Evolutionary conservation across 2,797 vertebrate species (phyloP), one percentile per base, ranked within the genome.

Genomic region (Lagodon rhomboides): DNA sequence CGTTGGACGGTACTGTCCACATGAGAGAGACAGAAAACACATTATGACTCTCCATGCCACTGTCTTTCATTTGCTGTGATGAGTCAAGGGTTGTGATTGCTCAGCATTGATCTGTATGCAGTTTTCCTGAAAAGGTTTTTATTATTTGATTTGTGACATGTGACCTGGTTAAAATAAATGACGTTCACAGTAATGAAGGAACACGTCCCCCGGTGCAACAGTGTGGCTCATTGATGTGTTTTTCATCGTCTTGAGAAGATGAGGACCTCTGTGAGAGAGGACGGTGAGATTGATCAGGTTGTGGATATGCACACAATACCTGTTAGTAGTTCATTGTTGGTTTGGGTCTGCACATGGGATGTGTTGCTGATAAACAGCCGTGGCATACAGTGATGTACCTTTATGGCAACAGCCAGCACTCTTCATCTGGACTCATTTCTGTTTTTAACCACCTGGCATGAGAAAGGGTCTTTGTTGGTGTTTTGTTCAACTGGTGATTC

Each of bases 401-500:
- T 73, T 1, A 23, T 68, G 7, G 53, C 2, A 44, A 34, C 38
- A 23, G 53, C 51, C 9, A 16, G 17, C 17, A 22, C 34, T 44
- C 44, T 71, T 58, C 41, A 67, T 41, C 34, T 27, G 3, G 43
- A 62, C 43, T 18, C 5, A n/a, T 61, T 62, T 22, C 20, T 47
- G 44, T 73, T 70, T 55, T 51, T 23, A 27, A 44, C 23, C 13
- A 44, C 23, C 13, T 64, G 66, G 15, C 54, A 59, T 46, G 20
- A 63, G 23, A 49, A 16, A 16, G 1, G 22, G 56, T 25, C 4
- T 44, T 34, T 34, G 34, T 18, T 25, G 0, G 2, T 44, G 15
- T 67, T 59, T 38, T 49, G 59, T 80, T 73, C 7, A 47, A 25
- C 17, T 49, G 44, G 60, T 58, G 3, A 47, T 63, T 58, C 60